A percentile compares a stretch with the other conserved stretches of the same genome.
Evolutionary conservation across 2,797 vertebrate genomes (phyloP).

Genomic region (Chelonia mydas): DNA sequence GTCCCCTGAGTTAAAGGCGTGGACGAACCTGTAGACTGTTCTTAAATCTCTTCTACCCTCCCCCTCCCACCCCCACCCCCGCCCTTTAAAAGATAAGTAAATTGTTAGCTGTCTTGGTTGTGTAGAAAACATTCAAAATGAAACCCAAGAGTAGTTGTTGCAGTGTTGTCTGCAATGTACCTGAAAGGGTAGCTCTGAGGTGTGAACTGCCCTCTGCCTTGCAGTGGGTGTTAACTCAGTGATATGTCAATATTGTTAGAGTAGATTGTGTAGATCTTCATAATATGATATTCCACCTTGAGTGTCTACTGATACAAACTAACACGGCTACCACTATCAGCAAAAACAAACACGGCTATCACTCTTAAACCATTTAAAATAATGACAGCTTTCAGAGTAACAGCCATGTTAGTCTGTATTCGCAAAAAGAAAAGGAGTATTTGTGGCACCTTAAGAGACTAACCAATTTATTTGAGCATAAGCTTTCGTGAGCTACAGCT

Average conservation of each 20-base stretch:
- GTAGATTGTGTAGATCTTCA: not conserved
- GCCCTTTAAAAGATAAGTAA: not conserved
- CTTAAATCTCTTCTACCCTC: not conserved
- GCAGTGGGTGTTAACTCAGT: not conserved
- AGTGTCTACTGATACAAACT: not conserved
- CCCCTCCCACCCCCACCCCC: rapidly evolving
- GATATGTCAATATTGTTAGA: not conserved
- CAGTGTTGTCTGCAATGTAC: not conserved
- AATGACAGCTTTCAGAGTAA: not conserved
- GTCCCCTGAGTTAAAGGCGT: not conserved
- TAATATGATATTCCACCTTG: not conserved
- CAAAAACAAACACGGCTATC: too few species aligned
- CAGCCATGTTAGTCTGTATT: too few species aligned
- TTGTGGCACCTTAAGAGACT: too few species aligned
- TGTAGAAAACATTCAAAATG: not conserved
- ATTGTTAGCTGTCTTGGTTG: not conserved
- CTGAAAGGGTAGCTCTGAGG: not conserved
- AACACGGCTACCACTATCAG: too few species aligned
- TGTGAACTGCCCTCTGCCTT: not conserved
- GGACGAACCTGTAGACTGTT: not conserved
- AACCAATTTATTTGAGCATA: too few species aligned
- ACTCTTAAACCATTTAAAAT: too few species aligned
- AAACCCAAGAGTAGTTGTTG: not conserved
- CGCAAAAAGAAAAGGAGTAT: too few species aligned
- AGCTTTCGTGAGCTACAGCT: too few species aligned